These are phyloP conservation scores for Brachirus orientalis DNA, from an alignment of 2,113 vertebrate genomes.

Conservation along the genomic window DNA sequence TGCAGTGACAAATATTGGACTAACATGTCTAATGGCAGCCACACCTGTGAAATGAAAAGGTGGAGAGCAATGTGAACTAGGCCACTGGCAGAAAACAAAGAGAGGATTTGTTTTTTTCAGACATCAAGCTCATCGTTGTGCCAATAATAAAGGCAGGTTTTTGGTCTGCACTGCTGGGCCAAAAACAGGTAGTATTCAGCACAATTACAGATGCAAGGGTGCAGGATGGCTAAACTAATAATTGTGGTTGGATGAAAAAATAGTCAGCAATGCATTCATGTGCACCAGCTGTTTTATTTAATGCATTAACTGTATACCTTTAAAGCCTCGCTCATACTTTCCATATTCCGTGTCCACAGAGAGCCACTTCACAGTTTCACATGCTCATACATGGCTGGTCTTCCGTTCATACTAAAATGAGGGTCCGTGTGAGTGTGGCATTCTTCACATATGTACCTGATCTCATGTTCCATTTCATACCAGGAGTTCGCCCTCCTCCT, in stretches of 20 bases:
- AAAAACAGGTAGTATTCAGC: no score
- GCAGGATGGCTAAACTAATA: no score
- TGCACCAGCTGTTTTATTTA: not conserved
- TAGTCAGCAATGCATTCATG: not conserved
- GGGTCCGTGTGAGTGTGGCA: no score
- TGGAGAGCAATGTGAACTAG: constrained; percentile 13
- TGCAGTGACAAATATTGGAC: constrained; percentile 30
- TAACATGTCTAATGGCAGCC: constrained; percentile 24
- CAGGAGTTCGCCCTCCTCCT: no score
- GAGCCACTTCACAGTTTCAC: no score
- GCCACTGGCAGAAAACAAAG: constrained; percentile 51
- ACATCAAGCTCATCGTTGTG: constrained; percentile 26
- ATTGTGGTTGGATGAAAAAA: not conserved
- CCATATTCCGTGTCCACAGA: no score
- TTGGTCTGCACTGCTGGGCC: not conserved
- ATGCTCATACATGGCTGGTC: no score
- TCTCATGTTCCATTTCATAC: no score
- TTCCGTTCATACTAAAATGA: no score
- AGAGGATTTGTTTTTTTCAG: constrained; percentile 35
- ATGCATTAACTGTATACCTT: not conserved
- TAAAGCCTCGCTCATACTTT: no score
- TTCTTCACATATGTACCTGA: no score
- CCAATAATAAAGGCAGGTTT: not conserved
- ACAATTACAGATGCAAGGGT: no score
- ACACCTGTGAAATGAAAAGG: constrained; percentile 51